Conservation (phyloP, 2,888 invertebrate species). For the Petrolisthes cinctipes region DNA sequence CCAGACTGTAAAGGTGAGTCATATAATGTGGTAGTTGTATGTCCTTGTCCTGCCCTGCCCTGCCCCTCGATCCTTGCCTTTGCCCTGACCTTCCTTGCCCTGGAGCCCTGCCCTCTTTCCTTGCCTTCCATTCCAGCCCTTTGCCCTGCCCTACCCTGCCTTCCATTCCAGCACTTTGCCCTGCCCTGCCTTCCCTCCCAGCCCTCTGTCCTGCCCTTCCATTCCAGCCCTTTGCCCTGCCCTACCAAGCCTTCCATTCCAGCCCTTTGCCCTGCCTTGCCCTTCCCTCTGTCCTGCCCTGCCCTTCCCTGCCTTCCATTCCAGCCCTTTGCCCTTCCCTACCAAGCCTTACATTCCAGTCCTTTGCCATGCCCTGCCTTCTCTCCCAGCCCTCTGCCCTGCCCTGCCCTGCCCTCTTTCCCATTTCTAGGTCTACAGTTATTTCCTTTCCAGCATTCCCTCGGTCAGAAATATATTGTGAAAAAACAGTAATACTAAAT, state of each 20-base stretch:
- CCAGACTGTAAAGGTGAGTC: conserved; percentile 64
- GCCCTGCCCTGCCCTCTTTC: not conserved
- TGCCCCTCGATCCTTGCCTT: not conserved
- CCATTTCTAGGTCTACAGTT: too few relatives aligned
- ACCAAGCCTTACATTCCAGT: not conserved
- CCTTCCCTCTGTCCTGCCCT: not conserved
- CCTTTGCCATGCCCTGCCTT: not conserved
- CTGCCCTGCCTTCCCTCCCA: not conserved
- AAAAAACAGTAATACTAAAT: too few relatives aligned
- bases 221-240: not conserved
- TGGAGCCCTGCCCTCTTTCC: not conserved
- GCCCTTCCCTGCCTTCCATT: not conserved
- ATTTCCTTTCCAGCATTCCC: not conserved
- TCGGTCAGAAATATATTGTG: too few relatives aligned
- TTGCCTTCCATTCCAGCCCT: not conserved
- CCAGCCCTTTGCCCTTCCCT: too few relatives aligned
- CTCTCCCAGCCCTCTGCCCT: not conserved
- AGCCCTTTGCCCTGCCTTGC: not conserved
- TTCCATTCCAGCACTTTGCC: not conserved
- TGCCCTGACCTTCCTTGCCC: not conserved
- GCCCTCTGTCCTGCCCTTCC: not conserved
- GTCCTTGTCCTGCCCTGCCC: not conserved
- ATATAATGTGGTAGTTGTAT: too few relatives aligned
- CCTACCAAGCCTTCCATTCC: not conserved
- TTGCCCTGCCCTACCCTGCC: not conserved